Conservation (phyloP, 1,140 invertebrate species). For the Brachionus plicatilis region DNA sequence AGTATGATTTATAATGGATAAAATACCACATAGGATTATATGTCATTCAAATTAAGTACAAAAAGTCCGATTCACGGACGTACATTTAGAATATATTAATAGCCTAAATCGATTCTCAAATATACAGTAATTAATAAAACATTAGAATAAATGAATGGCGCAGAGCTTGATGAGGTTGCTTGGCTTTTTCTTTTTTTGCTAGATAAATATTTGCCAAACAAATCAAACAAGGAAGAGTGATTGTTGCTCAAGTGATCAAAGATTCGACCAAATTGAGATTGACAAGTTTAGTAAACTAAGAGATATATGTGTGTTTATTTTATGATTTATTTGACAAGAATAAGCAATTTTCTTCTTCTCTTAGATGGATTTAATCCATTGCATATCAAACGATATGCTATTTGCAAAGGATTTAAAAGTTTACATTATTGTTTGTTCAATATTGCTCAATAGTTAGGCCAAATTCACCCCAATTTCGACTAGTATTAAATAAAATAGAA, state of each 20-base stretch:
- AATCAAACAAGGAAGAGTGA: not conserved
- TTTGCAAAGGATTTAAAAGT: not conserved
- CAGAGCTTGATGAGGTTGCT: not conserved
- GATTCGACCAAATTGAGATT: not conserved
- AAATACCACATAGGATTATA: constrained; percentile 20
- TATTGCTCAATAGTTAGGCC: not conserved
- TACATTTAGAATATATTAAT: not conserved
- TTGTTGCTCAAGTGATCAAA: not conserved
- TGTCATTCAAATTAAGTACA: not conserved
- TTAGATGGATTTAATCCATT: not conserved
- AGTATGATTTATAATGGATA: not conserved
- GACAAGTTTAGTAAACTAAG: not conserved
- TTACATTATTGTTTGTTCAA: constrained; percentile 1
- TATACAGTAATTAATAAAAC: not conserved
- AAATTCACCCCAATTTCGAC: not conserved
- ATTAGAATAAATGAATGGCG: not conserved
- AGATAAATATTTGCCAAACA: not conserved
- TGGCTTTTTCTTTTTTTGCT: not conserved
- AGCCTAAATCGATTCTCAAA: not conserved
- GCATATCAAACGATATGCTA: not conserved
- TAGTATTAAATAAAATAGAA: not conserved
- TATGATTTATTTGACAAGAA: not conserved
- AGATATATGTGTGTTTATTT: not conserved
- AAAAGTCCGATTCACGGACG: not conserved
- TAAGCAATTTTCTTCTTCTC: not conserved